Conservation (phyloP, 2,797 vertebrate genomes). For the Falco columbarius region DNA sequence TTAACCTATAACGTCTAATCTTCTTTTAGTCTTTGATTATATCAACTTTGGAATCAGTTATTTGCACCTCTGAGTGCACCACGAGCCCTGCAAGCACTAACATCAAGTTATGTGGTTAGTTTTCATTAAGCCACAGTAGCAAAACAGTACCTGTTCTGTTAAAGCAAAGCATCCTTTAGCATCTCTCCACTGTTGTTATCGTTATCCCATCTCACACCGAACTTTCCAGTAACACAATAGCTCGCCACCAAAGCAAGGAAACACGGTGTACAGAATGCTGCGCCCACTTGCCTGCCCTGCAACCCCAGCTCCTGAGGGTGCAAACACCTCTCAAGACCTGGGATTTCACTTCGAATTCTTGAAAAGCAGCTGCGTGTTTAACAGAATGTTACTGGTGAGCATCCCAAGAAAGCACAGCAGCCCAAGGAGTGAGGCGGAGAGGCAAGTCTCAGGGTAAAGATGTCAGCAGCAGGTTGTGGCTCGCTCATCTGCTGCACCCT, state of each 20-base stretch:
- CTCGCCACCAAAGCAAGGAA: neutral
- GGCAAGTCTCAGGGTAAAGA: rapidly evolving
- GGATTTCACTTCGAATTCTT: neutral
- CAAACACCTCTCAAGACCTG: neutral
- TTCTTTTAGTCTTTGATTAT: slow-evolving; percentile 17
- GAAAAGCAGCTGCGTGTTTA: neutral
- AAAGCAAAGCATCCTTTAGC: neutral
- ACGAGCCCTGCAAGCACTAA: neutral
- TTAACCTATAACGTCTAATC: slow-evolving; percentile 28
- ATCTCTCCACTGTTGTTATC: neutral
- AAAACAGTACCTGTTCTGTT: neutral
- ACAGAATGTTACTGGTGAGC: neutral
- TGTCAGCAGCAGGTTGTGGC: neutral
- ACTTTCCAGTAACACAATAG: neutral
- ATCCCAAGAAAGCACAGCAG: neutral
- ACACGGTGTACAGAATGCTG: rapidly evolving
- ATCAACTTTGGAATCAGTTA: slow-evolving; percentile 11
- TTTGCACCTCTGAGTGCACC: neutral
- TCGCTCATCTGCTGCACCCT: neutral
- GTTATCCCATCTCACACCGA: neutral
- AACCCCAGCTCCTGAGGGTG: neutral
- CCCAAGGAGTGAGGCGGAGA: neutral
- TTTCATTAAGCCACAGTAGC: neutral
- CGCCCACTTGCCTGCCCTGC: neutral
- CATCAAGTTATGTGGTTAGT: neutral